These are phyloP conservation scores for Cantharis flavilabris DNA, from an alignment of 2,888 invertebrate genomes.

Conservation along the genomic window DNA sequence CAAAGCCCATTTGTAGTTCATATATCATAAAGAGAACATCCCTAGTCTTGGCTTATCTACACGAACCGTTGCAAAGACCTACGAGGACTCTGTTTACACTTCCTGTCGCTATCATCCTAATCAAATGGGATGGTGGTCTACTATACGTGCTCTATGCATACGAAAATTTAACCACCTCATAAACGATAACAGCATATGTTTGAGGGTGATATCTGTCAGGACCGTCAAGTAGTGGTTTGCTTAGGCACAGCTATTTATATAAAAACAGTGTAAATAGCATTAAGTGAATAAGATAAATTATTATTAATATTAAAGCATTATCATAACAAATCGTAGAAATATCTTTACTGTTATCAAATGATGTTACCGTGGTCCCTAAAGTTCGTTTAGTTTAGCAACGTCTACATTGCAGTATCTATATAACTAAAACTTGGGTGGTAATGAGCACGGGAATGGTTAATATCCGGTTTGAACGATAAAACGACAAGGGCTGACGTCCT, in stretches of 20 bases:
- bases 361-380: conserved; percentile 22
- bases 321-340: conserved; percentile 13
- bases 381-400: conserved; percentile 30
- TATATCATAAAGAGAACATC: conserved; percentile 39
- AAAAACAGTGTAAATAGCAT: neutral
- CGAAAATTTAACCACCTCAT: conserved; percentile 39
- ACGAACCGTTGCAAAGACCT: conserved; percentile 43
- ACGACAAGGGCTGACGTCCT: conserved; percentile 44
- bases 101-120: conserved; percentile 43
- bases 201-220: conserved; percentile 30
- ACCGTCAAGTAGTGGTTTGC: neutral
- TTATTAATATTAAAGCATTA: neutral
- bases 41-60: conserved; percentile 41
- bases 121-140: conserved; percentile 30
- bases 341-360: conserved; percentile 30
- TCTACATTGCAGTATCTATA: conserved; percentile 33
- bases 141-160: conserved; percentile 33
- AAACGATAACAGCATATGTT: conserved; percentile 41
- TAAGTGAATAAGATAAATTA: conserved; percentile 10
- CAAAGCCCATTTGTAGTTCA: conserved; percentile 34
- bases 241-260: too few species aligned
- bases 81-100: conserved; percentile 46
- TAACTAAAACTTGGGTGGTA: conserved; percentile 35
- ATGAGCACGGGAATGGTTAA: conserved; percentile 47
- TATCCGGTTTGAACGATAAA: conserved; percentile 46